Evolutionary conservation across 2,797 vertebrate species (phyloP), one percentile per base, ranked within the genome.

Genomic region (Rallus crepitans): DNA sequence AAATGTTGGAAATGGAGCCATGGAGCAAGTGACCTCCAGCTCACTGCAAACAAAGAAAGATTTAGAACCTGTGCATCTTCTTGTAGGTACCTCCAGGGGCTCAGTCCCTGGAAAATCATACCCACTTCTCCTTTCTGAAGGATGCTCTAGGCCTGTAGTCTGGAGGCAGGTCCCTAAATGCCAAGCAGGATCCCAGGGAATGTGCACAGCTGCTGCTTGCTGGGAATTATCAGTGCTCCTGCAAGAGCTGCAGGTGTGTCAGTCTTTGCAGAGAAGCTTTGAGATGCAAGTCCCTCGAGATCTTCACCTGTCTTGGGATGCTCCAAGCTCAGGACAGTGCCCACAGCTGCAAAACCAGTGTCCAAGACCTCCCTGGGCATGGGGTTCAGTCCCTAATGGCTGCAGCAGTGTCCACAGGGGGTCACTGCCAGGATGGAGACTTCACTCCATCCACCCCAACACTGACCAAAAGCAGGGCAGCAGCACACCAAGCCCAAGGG

Each of bases 331-430:
- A 30, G 56, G 47, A 20, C 40, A 53, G 24, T 4, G 37, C 20
- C 81, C 56, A 35, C 37, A 27, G 13, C 53, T 65, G 70, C 50
- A 68, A 27, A 83, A 33, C 8, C 39, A 27, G 28, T 10, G 60
- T 70, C 35, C 53, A 6, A 5, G 25, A 68, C 19, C 28, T 55
- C 47, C 47, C 76, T 50, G 47, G 42, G 42, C 42, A 45, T 45
- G 42, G 42, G 42, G 42, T 48, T 52, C 61, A 61, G 60, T 33
- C 35, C 30, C 1, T 5, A 6, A 27, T 6, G 10, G 20, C 45
- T 80, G 81, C 1, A 37, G 60, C 33, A 33, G 35, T 3, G 2
- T 5, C 23, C 52, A 30, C 0, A 39, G 69, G 7, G 17, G 2
- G 40, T 56, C 21, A 2, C 35, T 4, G 14, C 30, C 39, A 60